These are phyloP conservation scores for Lepidurus apus DNA, from an alignment of 1,140 invertebrate genomes.

Conservation along the genomic window DNA sequence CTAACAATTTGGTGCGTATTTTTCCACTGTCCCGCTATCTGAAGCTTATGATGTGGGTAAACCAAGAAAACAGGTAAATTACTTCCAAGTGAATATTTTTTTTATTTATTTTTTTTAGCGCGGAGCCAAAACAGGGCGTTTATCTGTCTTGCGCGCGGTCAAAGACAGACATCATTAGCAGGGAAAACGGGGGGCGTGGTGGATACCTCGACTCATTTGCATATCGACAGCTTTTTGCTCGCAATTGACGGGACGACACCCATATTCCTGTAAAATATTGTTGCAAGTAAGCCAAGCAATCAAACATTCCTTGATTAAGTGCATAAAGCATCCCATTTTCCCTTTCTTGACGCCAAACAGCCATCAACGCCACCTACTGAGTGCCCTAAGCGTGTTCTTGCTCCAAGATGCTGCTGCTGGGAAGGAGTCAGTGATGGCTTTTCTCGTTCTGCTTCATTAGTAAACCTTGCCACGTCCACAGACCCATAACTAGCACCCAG, in stretches of 20 bases:
- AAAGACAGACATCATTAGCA: slow-evolving; percentile 19
- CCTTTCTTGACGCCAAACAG: too few species aligned
- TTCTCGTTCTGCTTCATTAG: slow-evolving; percentile 8
- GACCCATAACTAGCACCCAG: slow-evolving; percentile 12
- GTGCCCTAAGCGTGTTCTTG: too few species aligned
- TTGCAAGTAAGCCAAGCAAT: neutral
- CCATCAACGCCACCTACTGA: too few species aligned
- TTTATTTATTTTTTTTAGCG: neutral
- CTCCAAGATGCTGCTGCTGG: too few species aligned
- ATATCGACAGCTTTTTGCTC: slow-evolving; percentile 3
- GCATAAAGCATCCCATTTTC: neutral
- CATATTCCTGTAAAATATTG: slow-evolving; percentile 1
- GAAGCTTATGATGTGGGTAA: neutral
- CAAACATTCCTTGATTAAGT: neutral
- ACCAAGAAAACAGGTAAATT: slow-evolving; percentile 12
- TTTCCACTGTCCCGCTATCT: neutral
- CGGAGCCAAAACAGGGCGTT: slow-evolving; percentile 17
- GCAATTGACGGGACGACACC: slow-evolving; percentile 16
- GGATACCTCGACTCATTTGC: slow-evolving; percentile 2
- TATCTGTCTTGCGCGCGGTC: slow-evolving; percentile 17
- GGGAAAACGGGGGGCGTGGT: slow-evolving; percentile 17
- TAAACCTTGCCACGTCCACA: neutral
- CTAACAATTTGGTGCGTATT: neutral
- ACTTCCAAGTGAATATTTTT: slow-evolving; percentile 4
- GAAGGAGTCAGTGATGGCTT: neutral